These are phyloP conservation scores for Heliconius aoede DNA, from an alignment of 2,888 invertebrate species.

Conservation along the genomic window DNA sequence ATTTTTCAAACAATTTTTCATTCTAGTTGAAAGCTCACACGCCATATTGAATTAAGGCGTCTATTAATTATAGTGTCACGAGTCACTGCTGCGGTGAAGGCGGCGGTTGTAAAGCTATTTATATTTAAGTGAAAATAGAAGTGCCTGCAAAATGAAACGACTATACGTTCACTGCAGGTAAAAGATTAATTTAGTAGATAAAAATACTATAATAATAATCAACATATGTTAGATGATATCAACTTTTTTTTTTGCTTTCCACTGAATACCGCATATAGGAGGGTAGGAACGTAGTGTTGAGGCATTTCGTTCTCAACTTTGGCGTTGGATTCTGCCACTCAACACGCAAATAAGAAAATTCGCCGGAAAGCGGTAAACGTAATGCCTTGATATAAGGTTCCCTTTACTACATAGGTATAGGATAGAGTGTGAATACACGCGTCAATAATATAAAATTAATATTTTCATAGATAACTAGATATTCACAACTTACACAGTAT, in stretches of 20 bases:
- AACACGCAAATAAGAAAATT: too few species aligned
- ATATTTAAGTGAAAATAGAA: neutral
- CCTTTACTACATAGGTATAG: too few species aligned
- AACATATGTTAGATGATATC: too few species aligned
- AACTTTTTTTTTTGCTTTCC: too few species aligned
- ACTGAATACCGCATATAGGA: too few species aligned
- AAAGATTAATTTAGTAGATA: neutral
- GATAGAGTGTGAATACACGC: neutral
- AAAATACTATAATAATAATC: neutral
- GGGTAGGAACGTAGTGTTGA: too few species aligned
- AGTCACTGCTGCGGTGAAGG: neutral
- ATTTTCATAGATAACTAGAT: neutral
- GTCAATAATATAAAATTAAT: neutral
- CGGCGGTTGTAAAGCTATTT: constrained; percentile 13
- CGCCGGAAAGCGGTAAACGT: too few species aligned
- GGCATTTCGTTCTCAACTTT: too few species aligned
- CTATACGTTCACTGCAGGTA: too few species aligned
- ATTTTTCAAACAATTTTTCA: neutral
- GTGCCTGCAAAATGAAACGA: neutral
- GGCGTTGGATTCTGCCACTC: too few species aligned
- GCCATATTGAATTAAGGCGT: constrained; percentile 2
- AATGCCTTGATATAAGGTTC: too few species aligned
- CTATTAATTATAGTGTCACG: constrained; percentile 15
- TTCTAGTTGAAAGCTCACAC: neutral
- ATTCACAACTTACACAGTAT: constrained; percentile 85